Evolutionary conservation across 37 sponge, comb jelly and placozoan species (phyloP).

Genomic region (Theonella swinhoei): DNA sequence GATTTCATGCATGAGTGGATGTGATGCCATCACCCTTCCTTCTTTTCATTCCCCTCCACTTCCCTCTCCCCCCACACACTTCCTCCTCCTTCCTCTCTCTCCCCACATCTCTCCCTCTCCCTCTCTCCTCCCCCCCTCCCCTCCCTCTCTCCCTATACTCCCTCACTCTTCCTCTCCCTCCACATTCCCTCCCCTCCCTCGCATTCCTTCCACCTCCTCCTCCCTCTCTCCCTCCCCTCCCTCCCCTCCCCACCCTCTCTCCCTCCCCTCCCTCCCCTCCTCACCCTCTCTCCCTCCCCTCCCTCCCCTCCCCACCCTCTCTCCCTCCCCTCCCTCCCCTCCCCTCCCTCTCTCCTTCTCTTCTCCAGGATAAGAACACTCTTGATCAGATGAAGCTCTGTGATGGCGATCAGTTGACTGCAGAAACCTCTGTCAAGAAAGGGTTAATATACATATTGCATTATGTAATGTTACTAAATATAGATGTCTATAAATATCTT

Average conservation of each 20-base stretch:
- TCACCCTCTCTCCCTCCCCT: not conserved
- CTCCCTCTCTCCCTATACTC: not conserved
- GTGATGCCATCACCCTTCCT: too few relatives aligned
- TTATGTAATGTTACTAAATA: not conserved
- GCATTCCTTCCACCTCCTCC: not conserved
- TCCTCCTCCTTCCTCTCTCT: too few relatives aligned
- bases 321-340: not conserved
- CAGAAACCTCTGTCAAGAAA: constrained; percentile 24
- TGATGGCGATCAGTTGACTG: constrained; percentile 68
- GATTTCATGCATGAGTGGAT: too few relatives aligned
- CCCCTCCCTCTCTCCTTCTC: constrained; percentile 1
- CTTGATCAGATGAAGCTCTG: constrained; percentile 46
- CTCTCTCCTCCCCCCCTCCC: not conserved
- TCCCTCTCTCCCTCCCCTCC: not conserved
- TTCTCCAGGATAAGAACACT: not conserved
- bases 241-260: not conserved
- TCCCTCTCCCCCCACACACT: too few relatives aligned
- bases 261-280: not conserved
- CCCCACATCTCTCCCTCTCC: not conserved
- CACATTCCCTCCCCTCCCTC: too few relatives aligned
- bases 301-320: not conserved
- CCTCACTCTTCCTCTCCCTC: too few relatives aligned
- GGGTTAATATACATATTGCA: not conserved
- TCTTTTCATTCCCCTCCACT: too few relatives aligned
- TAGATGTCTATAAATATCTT: not conserved